Base-by-base conservation (phyloP, 2,113 vertebrate species). In the Myiopsitta monachus region DNA sequence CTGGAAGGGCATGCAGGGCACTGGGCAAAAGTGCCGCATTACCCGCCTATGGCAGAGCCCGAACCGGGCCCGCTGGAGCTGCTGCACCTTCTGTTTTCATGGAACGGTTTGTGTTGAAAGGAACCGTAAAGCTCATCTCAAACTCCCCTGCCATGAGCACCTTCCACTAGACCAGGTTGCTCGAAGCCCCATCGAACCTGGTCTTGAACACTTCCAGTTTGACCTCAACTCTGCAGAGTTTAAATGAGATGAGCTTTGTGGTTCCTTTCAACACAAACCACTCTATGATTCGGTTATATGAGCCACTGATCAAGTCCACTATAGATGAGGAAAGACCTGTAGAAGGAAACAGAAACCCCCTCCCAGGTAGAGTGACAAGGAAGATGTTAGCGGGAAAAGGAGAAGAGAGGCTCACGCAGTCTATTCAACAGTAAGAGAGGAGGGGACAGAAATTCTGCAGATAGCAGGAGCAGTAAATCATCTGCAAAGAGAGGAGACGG, bases 1-100 rank as follows among this genome's bases (percentile, higher is more conserved):
- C 10, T 1, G 6, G 12, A 23, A 22, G 6, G 10, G 17, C 14
- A 1, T 0, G 3, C 19, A 10, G 10, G 16, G 19, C 14, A 39
- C 2, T 0, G 7, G 28, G 26, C 44, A 31, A 9, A 9, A 27
- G 3, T 0, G 22, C 22, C 4, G 0, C 2, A 3, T 28, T 21
- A 9, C 3, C 36, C 0, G 21, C 1, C 26, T n/a, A 1, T 2
- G 7, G 11, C 54, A 8, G 22, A 21, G 36, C 28, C 54, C 0
- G 3, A 49, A 6, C 1, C 2, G 0, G 3, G 28, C 3, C 38
- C 4, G 19, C 3, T 22, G 57, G 33, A 68, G 21, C 1, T 6
- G 14, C 47, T 18, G 16, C 11, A 0, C 3, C 4, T n/a, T 26
- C 23, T 5, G 0, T 17, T 57, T 31, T 27, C 33, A 23, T 7